Conservation (phyloP, 2,113 vertebrate species). For the human (Homo sapiens) region DNA sequence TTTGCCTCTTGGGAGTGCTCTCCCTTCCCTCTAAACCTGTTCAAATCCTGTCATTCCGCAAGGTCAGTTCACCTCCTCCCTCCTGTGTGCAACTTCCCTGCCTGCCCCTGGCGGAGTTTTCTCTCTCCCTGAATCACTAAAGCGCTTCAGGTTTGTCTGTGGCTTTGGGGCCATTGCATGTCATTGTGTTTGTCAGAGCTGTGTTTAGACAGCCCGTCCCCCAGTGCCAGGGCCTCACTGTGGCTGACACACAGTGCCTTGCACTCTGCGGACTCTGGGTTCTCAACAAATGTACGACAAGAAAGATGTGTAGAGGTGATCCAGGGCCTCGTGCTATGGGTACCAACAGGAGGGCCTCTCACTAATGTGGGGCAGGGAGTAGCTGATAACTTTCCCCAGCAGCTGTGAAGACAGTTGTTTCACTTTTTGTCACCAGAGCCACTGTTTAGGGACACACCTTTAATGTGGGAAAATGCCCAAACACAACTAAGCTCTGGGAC, state of each 20-base stretch:
- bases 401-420: neutral
- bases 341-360: neutral
- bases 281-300: rapidly evolving
- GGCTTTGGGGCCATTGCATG: neutral
- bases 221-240: neutral
- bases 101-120: neutral
- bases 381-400: neutral
- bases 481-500: neutral
- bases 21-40: neutral
- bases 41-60: neutral
- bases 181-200: neutral
- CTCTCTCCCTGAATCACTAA: neutral
- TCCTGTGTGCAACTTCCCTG: neutral
- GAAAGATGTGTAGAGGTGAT: neutral
- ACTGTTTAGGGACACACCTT: neutral
- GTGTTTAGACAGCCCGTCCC: neutral
- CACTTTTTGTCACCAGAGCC: neutral
- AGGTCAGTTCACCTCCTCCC: neutral
- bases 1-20: neutral
- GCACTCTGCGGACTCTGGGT: rapidly evolving
- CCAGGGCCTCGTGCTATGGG: neutral
- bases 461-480: neutral
- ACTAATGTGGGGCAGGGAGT: neutral
- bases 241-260: neutral
- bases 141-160: neutral